Evolutionary conservation across 2,888 invertebrate species (phyloP).

Genomic region (Scrobipalpa costella): DNA sequence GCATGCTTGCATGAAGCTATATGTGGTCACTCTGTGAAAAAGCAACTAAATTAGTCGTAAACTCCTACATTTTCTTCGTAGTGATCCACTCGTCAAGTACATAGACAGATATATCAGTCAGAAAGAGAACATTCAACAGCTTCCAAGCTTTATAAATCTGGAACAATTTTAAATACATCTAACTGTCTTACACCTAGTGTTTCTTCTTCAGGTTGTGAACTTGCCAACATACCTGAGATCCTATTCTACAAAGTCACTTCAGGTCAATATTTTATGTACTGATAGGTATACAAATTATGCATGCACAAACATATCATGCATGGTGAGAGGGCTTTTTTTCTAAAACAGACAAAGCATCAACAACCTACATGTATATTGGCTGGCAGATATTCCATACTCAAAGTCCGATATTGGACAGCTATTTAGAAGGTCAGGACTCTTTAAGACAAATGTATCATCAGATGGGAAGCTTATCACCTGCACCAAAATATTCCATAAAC

Average conservation of each 20-base stretch:
- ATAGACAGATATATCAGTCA: background rate
- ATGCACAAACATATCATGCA: background rate
- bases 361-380: background rate
- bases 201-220: constrained; percentile 14
- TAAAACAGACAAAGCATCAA: background rate
- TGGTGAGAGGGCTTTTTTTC: background rate
- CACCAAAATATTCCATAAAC: too few species aligned
- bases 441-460: too few species aligned
- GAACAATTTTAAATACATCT: background rate
- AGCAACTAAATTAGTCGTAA: background rate
- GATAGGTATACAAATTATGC: background rate
- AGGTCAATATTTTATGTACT: constrained; percentile 8
- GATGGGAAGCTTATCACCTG: too few species aligned
- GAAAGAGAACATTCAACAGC: background rate
- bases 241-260: constrained; percentile 12
- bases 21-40: background rate
- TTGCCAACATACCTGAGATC: constrained; percentile 11
- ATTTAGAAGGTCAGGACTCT: too few species aligned
- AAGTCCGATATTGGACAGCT: too few species aligned
- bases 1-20: background rate
- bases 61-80: background rate
- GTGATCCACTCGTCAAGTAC: background rate
- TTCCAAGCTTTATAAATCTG: background rate
- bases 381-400: too few species aligned
- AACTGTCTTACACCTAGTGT: constrained; percentile 6